Base-by-base conservation (phyloP, 92 coral and sea anemone genomes). In the Plumapathes pennacea region DNA sequence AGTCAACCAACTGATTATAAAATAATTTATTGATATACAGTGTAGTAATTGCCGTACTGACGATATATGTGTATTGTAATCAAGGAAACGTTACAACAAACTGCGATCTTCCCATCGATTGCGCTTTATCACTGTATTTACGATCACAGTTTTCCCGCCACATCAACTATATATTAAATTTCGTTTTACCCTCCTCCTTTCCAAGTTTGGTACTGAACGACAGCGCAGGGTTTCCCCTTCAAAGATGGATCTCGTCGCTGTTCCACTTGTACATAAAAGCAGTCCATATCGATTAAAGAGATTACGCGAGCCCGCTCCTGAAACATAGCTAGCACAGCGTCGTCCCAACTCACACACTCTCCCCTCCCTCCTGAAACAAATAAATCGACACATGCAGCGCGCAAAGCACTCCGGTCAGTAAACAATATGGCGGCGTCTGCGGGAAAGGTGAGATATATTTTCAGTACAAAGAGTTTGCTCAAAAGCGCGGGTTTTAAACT, bases 181-280 rank as follows among this genome's bases (percentile, higher is more conserved):
- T 14, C n/a, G 10, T 31, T 88, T 38, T 73, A 92, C 98, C 72
- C 98, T 54, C 98, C 98, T 4, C 98, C 98, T 69, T 92, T 92
- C 98, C 98, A 92, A 7, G 67, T 38, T 62, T 92, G 84, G 47
- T 92, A 92, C 54, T 92, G 98, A 5, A 92, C 98, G 25, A 92
- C 98, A 25, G 98, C 98, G 48, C 98, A 92, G 3, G 96, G 98
- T 38, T 89, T 81, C 4, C 98, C 98, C 60, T 60, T 60, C 38
- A 84, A 67, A 13, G 77, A 63, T 9, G 98, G 96, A 42, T 80
- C 71, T 54, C 85, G 65, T 41, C 98, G 81, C 62, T 92, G 98
- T 34, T 92, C 98, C 5, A 92, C 95, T 85, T 92, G 98, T 15
- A 92, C 98, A 60, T 92, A 92, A 43, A 92, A 92, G 43, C 98